Evolutionary conservation across 2,113 vertebrate species (phyloP).

Genomic region (Noctilio leporinus): DNA sequence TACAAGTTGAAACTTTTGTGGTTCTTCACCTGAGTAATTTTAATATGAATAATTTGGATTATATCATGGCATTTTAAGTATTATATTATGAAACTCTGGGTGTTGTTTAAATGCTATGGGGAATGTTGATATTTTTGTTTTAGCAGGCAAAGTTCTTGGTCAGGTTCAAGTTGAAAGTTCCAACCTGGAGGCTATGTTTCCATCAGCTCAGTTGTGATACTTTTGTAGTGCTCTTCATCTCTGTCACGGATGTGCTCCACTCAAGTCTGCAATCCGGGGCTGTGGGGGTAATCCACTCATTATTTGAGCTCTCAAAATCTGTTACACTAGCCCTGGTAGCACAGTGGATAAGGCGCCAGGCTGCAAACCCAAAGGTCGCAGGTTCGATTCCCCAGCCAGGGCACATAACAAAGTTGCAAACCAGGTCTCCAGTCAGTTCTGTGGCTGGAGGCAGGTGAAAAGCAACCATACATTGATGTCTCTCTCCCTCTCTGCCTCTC

Average conservation of each 20-base stretch:
- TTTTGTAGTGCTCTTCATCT: background rate
- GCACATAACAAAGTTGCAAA: too few relatives aligned
- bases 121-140: background rate
- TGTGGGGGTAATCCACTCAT: background rate
- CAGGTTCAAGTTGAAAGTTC: background rate
- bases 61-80: background rate
- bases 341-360: too few relatives aligned
- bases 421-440: too few relatives aligned
- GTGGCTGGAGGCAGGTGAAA: too few relatives aligned
- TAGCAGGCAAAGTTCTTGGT: background rate
- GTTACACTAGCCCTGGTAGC: too few relatives aligned
- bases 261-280: background rate
- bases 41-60: background rate
- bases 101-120: background rate
- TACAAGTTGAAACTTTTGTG: background rate
- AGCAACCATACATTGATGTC: too few relatives aligned
- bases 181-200: background rate
- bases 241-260: background rate
- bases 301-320: background rate
- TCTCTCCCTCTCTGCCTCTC: too few relatives aligned
- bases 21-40: background rate
- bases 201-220: background rate
- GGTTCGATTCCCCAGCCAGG: too few relatives aligned
- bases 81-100: background rate
- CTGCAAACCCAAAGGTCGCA: too few relatives aligned